Evolutionary conservation across 2,888 invertebrate species (phyloP).

Genomic region (Lysandra bellargus): DNA sequence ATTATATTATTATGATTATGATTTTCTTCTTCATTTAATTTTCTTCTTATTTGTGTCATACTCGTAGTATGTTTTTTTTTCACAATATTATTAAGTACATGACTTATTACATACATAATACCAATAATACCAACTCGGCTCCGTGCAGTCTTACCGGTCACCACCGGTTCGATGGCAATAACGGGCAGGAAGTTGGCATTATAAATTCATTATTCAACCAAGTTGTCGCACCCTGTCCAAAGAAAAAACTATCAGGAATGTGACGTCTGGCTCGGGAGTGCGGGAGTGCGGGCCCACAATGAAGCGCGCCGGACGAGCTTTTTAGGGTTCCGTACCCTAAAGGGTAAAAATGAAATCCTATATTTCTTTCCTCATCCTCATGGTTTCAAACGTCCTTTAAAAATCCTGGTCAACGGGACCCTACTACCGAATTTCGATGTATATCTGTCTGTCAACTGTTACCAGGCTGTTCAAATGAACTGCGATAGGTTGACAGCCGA

Average conservation of each 20-base stretch:
- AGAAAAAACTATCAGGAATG: conserved; percentile 10
- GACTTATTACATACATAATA: background rate
- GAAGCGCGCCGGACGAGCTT: background rate
- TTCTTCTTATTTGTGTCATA: no score
- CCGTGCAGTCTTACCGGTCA: background rate
- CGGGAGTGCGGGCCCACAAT: conserved; percentile 29
- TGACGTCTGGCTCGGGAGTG: background rate
- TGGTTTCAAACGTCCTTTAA: no score
- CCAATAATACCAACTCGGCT: background rate
- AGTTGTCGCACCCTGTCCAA: conserved; percentile 2
- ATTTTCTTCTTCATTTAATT: no score
- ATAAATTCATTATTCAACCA: conserved; percentile 1
- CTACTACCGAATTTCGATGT: no score
- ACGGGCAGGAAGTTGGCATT: background rate
- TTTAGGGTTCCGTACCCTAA: background rate
- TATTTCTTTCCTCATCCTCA: background rate
- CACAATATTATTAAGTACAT: background rate
- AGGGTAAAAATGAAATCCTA: background rate
- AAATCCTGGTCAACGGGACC: no score
- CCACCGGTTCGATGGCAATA: conserved; percentile 46
- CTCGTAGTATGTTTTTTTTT: background rate
- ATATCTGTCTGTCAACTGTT: no score
- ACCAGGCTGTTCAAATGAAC: no score
- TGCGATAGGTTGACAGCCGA: no score
- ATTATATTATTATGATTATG: no score